Conservation (phyloP, 2,797 vertebrate genomes). For the Pipistrellus nathusii region DNA sequence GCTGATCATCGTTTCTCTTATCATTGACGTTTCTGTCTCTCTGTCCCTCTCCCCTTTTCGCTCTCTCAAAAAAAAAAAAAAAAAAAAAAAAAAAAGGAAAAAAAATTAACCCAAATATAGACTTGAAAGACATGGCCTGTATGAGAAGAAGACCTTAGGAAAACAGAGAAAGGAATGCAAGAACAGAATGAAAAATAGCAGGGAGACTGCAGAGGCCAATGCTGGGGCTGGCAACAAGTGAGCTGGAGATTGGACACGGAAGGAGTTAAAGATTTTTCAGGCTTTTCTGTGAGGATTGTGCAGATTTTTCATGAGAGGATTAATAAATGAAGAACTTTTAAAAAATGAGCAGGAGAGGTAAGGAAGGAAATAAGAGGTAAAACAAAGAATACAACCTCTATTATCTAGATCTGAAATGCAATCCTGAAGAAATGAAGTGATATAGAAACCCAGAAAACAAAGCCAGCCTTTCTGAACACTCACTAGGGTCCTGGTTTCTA, state of each 20-base stretch:
- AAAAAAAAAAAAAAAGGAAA: not conserved
- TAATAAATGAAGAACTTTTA: not conserved
- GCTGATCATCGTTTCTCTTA: too few relatives aligned
- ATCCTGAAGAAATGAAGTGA: not conserved
- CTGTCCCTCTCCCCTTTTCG: too few relatives aligned
- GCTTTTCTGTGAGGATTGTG: not conserved
- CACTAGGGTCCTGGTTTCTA: not conserved
- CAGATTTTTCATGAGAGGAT: not conserved
- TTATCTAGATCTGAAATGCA: constrained; percentile 17
- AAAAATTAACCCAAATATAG: not conserved
- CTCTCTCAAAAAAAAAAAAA: too few relatives aligned
- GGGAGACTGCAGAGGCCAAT: not conserved
- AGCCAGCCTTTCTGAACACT: not conserved
- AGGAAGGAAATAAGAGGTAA: not conserved
- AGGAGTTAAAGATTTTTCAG: not conserved
- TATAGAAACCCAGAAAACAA: not conserved
- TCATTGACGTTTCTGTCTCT: too few relatives aligned
- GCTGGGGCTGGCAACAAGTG: not conserved
- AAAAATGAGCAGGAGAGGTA: not conserved
- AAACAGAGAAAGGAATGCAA: too few relatives aligned
- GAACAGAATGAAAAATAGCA: not conserved
- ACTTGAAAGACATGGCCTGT: not conserved
- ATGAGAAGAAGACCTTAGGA: not conserved
- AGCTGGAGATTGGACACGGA: not conserved
- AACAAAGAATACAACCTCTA: not conserved